Evolutionary conservation across 2,888 invertebrate genomes (phyloP).

Genomic region (Trachelus tabidus): DNA sequence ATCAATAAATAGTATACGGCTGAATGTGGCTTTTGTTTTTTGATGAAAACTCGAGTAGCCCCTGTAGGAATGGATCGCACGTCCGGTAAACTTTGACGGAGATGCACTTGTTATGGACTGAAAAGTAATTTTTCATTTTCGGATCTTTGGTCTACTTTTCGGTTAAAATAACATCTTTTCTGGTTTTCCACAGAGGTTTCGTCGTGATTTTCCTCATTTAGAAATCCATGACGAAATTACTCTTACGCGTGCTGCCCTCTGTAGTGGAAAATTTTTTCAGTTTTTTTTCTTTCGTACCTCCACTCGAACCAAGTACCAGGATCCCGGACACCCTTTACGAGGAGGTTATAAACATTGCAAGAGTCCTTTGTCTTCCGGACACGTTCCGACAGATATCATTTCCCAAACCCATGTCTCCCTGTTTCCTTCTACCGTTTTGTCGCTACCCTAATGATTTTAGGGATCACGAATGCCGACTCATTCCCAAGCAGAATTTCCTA

Average conservation of each 20-base stretch:
- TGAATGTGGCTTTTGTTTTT: neutral
- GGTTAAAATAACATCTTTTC: too few species aligned
- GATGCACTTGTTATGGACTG: neutral
- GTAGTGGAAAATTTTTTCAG: too few species aligned
- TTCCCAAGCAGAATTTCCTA: neutral
- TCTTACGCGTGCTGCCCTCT: neutral
- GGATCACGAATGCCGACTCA: neutral
- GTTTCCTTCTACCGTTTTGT: conserved; percentile 23
- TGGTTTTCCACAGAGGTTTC: too few species aligned
- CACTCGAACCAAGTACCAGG: neutral
- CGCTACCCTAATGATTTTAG: neutral
- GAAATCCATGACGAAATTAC: neutral
- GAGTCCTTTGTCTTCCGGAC: neutral
- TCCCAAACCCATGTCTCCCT: conserved; percentile 33
- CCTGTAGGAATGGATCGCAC: too few species aligned
- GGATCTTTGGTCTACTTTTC: neutral
- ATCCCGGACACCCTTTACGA: neutral
- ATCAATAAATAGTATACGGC: conserved; percentile 42
- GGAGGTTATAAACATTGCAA: neutral
- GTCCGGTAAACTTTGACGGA: too few species aligned
- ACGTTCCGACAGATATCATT: conserved; percentile 23
- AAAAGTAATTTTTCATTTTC: neutral
- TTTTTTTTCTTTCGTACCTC: neutral
- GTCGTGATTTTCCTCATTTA: neutral
- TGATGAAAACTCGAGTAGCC: too few species aligned